Evolutionary conservation across 1,140 invertebrate genomes (phyloP).

Genomic region (Rhagoletis zephyria): DNA sequence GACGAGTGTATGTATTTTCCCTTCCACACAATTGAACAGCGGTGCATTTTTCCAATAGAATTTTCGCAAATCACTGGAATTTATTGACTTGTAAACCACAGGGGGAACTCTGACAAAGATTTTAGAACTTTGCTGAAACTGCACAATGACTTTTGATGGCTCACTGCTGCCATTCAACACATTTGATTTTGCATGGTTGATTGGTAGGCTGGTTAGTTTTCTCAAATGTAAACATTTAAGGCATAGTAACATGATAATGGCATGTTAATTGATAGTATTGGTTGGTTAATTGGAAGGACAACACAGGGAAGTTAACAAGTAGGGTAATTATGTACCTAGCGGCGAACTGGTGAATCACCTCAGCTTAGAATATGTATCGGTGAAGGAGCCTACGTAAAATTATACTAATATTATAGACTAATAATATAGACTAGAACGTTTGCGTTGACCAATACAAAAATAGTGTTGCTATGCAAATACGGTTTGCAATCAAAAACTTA

Average conservation of each 20-base stretch:
- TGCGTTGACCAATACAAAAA: too few species aligned
- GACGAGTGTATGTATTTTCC: neutral
- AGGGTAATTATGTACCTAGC: too few species aligned
- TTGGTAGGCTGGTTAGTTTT: neutral
- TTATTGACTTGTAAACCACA: slow-evolving; percentile 14
- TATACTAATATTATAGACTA: too few species aligned
- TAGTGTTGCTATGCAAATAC: too few species aligned
- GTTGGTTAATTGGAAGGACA: slow-evolving; percentile 19
- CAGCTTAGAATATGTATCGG: too few species aligned
- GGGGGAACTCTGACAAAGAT: neutral
- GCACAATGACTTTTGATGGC: slow-evolving; percentile 27
- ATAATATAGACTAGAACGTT: too few species aligned
- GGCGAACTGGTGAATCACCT: too few species aligned
- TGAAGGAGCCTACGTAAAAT: too few species aligned
- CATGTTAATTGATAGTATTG: slow-evolving; percentile 42
- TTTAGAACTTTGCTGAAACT: neutral
- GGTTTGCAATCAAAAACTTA: too few species aligned
- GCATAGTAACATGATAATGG: slow-evolving; percentile 33
- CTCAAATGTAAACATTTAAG: slow-evolving; percentile 10
- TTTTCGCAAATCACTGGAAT: slow-evolving; percentile 32
- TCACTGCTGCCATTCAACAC: neutral
- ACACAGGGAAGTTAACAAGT: neutral
- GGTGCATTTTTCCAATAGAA: slow-evolving; percentile 46
- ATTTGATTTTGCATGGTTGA: neutral
- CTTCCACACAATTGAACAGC: slow-evolving; percentile 38